Base-by-base conservation (phyloP, 2,797 vertebrate genomes). In the Aldrovandia affinis region DNA sequence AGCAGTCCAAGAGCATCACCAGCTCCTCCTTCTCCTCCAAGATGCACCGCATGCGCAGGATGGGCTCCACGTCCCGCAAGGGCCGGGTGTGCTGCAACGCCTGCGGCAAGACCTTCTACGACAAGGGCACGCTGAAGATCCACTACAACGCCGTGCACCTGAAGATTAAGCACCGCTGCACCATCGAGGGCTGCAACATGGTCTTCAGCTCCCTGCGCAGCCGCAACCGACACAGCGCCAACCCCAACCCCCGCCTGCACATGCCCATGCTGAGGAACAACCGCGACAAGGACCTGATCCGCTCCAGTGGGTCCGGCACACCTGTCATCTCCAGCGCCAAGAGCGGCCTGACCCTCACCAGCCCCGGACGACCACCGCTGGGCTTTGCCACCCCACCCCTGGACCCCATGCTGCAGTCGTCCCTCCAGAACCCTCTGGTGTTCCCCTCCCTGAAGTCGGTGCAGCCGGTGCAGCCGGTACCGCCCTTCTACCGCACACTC, bases 271-370 rank as follows among this genome's bases (percentile, higher is more conserved):
- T 99, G 89, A 97, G 98, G 89, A 99, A 99, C 91, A 99, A 99
- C 92, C 96, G 98, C 0, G 98, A 99, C 94, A 99, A 99, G 91
- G 98, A 99, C 94, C 96, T 99, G 86, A 99, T 99, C 85, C 97
- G 98, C 87, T 96, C 96, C 87, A 97, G 95, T 59, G 96, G 94
- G 83, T 91, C 96, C 0, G 97, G 97, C 78, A 99, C 98, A 59
- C 97, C 98, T 0, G 98, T 99, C 89, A 99, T 99, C 95, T 98
- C 98, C 87, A 99, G 97, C 94, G 95, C 96, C 89, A 99, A 99
- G 90, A 98, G 96, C 75, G 94, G 88, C 84, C 96, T 98, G 88
- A 95, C 95, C 83, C 95, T 99, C 89, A 99, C 98, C 39, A 99
- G 98, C 86, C 98, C 98, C 73, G 98, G 98, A 59, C 94, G 98